phyloP scores from a whole-genome alignment of 2,797 vertebrate genomes.

The Siniperca obscura region DNA sequence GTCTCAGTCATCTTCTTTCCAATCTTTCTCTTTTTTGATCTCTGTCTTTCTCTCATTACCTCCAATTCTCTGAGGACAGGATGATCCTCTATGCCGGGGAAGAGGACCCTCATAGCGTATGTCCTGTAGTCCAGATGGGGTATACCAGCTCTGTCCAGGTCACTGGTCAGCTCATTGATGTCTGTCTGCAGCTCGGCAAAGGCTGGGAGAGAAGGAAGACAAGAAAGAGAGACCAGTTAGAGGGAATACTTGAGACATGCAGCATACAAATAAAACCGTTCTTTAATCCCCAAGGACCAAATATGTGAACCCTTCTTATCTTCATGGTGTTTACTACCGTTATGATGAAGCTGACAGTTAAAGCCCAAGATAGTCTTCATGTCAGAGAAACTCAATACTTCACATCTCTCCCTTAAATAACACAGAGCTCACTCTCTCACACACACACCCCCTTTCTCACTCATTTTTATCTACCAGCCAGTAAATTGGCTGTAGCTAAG shows the following conservation, averaged over 20 bases:
- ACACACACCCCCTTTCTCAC: conserved; percentile 35
- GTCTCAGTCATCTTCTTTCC: conserved; percentile 72
- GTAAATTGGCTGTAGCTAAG: conserved; percentile 77
- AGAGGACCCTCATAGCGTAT: conserved; percentile 95
- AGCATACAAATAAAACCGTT: conserved; percentile 48
- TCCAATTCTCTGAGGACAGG: conserved; percentile 95
- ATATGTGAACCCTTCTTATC: conserved; percentile 64
- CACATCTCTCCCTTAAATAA: conserved; percentile 45
- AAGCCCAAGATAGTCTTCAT: conserved; percentile 65
- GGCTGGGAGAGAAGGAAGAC: conserved; percentile 75
- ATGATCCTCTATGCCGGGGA: conserved; percentile 97
- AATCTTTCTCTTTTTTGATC: conserved; percentile 89
- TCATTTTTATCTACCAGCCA: conserved; percentile 70
- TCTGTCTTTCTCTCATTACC: conserved; percentile 88
- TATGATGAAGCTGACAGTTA: conserved; percentile 68
- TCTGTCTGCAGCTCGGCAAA: conserved; percentile 98
- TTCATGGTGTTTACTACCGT: conserved; percentile 60
- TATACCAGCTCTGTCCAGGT: conserved; percentile 95
- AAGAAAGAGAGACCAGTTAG: conserved; percentile 32
- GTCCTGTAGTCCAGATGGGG: conserved; percentile 96
- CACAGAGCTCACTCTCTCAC: conserved; percentile 13
- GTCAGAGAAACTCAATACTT: conserved; percentile 73
- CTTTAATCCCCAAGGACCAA: conserved; percentile 58
- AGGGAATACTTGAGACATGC: conserved; percentile 42
- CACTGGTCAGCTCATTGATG: conserved; percentile 97